phyloP scores from a whole-genome alignment of 1,140 invertebrate species.

The Drosophila mauritiana region DNA sequence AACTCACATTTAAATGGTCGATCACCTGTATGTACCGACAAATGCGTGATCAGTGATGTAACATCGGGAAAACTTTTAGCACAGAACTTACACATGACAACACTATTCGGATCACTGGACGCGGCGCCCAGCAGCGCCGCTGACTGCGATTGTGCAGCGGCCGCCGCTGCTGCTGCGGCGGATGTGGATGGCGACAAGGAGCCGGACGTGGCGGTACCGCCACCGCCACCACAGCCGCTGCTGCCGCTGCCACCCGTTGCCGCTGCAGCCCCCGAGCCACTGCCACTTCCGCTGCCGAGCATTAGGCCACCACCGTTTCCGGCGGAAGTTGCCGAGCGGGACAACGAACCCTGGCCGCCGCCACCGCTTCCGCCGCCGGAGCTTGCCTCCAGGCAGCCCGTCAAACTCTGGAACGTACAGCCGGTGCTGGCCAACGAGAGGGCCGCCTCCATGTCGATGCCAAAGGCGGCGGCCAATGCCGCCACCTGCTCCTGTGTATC shows the following conservation, averaged over 20 bases:
- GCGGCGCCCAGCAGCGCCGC: constrained; percentile 83
- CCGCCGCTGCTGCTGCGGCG: constrained; percentile 72
- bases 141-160: constrained; percentile 82
- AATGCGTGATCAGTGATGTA: constrained; percentile 92
- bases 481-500: constrained; percentile 85
- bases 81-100: constrained; percentile 95
- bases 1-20: constrained; percentile 95
- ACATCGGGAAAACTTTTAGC: constrained; percentile 95
- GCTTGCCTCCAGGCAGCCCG: constrained; percentile 51
- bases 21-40: constrained; percentile 95
- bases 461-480: constrained; percentile 68
- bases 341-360: constrained; percentile 6
- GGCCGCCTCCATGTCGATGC: constrained; percentile 79
- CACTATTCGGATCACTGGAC: constrained; percentile 88
- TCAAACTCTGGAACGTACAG: constrained; percentile 64
- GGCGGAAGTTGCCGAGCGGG: constrained; percentile 19
- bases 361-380: constrained; percentile 5
- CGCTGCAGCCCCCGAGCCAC: constrained; percentile 21
- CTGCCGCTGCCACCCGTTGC: constrained; percentile 12
- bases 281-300: constrained; percentile 17
- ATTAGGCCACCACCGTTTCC: constrained; percentile 29
- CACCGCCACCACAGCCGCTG: constrained; percentile 25
- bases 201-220: constrained; percentile 34
- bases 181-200: constrained; percentile 76
- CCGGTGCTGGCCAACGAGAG: constrained; percentile 84